Conservation (phyloP, 2,888 invertebrate species). For the Agonopterix arenella region DNA sequence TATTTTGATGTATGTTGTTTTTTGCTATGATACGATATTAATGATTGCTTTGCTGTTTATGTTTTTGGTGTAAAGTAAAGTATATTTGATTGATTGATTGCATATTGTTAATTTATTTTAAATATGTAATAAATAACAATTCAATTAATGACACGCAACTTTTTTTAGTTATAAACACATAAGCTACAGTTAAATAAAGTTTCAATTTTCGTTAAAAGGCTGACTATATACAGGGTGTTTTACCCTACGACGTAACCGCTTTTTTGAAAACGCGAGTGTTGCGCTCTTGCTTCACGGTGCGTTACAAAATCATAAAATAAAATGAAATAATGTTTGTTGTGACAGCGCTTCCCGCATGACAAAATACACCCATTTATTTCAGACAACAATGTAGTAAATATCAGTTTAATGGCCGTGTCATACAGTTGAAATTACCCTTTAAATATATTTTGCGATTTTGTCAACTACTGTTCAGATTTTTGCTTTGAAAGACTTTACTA, state of each 20-base stretch:
- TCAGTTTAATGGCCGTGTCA: constrained; percentile 62
- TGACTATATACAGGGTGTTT: too few species aligned
- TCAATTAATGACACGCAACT: too few species aligned
- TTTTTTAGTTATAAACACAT: too few species aligned
- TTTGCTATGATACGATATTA: too few species aligned
- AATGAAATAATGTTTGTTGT: constrained; percentile 73
- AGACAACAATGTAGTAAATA: constrained; percentile 69
- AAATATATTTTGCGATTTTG: constrained; percentile 30
- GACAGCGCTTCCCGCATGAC: constrained; percentile 69
- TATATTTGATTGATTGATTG: too few species aligned
- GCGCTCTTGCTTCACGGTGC: constrained; percentile 50
- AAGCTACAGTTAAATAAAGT: too few species aligned
- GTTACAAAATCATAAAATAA: constrained; percentile 67
- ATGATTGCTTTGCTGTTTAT: too few species aligned
- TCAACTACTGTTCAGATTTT: constrained; percentile 22
- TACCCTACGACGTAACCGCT: constrained; percentile 46
- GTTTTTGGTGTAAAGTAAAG: too few species aligned
- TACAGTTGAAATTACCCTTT: constrained; percentile 55
- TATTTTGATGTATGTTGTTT: too few species aligned
- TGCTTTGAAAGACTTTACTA: neutral
- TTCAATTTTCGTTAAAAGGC: too few species aligned
- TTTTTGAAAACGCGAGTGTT: constrained; percentile 48
- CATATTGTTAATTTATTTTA: too few species aligned
- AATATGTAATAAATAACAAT: too few species aligned
- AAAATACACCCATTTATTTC: constrained; percentile 65